Evolutionary conservation across 2,888 invertebrate species (phyloP).

Genomic region (Conus canariensis): DNA sequence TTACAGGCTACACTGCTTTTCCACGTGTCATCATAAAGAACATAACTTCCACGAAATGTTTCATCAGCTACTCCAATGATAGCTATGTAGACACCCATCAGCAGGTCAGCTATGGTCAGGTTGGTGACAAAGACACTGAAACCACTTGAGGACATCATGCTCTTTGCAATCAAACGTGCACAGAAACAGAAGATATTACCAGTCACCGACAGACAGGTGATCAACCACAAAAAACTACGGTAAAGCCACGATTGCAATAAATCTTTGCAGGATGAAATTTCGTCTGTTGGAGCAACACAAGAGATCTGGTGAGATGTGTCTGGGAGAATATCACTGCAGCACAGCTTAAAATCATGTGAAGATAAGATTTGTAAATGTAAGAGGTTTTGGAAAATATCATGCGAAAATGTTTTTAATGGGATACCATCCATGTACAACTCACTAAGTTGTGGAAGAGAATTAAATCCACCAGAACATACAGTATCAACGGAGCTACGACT

Average conservation of each 20-base stretch:
- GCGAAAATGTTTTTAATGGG: neutral
- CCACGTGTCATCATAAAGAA: slow-evolving; percentile 59
- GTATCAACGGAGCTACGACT: neutral
- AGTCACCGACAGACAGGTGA: slow-evolving; percentile 2
- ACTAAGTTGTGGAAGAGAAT: neutral
- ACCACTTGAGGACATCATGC: neutral
- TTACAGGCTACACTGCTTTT: slow-evolving; percentile 55
- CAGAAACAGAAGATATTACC: slow-evolving; percentile 35
- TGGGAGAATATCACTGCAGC: slow-evolving; percentile 21
- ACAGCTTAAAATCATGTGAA: slow-evolving; percentile 30
- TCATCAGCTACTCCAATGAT: slow-evolving; percentile 60
- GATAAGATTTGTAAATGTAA: neutral
- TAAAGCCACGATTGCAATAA: slow-evolving; percentile 12
- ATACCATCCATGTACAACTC: neutral
- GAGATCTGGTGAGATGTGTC: neutral
- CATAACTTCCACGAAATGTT: slow-evolving; percentile 57
- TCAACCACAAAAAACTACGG: slow-evolving; percentile 29
- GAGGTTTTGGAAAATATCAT: slow-evolving; percentile 15
- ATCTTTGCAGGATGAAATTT: slow-evolving; percentile 41
- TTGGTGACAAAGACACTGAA: slow-evolving; percentile 44
- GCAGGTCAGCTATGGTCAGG: slow-evolving; percentile 48
- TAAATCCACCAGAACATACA: neutral
- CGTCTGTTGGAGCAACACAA: slow-evolving; percentile 33
- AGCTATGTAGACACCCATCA: slow-evolving; percentile 61
- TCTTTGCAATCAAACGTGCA: neutral